Evolutionary conservation across 1,140 invertebrate genomes (phyloP).

Genomic region (Eciton burchellii): DNA sequence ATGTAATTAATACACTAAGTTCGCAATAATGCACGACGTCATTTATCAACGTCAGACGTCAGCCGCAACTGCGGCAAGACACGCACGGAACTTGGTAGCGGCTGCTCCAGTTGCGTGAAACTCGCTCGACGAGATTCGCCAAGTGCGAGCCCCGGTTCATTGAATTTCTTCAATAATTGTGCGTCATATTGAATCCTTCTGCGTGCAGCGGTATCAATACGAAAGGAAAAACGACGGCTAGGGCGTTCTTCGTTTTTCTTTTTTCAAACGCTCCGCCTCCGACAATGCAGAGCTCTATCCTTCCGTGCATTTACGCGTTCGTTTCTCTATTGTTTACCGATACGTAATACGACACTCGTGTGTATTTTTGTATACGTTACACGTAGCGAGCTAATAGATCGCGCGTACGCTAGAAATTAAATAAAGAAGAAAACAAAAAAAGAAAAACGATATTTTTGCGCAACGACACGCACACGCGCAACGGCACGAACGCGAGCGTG

Average conservation of each 20-base stretch:
- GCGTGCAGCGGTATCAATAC: not conserved
- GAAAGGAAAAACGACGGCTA: not conserved
- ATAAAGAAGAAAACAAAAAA: conserved; percentile 5
- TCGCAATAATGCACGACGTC: conserved; percentile 47
- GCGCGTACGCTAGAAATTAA: not conserved
- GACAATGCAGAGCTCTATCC: not conserved
- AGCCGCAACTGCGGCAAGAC: conserved; percentile 44
- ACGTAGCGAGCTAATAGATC: conserved; percentile 7
- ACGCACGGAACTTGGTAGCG: conserved; percentile 49
- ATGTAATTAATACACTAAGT: conserved; percentile 56
- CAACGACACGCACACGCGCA: not conserved
- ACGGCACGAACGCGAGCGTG: too few relatives aligned
- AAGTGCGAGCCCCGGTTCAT: conserved; percentile 2
- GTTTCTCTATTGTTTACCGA: not conserved
- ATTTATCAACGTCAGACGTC: conserved; percentile 53
- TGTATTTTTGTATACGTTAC: not conserved
- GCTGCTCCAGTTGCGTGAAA: conserved; percentile 46
- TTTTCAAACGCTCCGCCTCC: not conserved
- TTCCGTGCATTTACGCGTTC: too few relatives aligned
- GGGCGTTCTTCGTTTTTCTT: not conserved
- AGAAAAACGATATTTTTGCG: not conserved
- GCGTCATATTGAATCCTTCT: not conserved
- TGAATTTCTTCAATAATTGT: conserved; percentile 27
- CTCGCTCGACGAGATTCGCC: conserved; percentile 18
- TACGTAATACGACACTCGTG: not conserved